phyloP scores from a whole-genome alignment of 2,113 vertebrate genomes.

The Ictalurus punctatus region DNA sequence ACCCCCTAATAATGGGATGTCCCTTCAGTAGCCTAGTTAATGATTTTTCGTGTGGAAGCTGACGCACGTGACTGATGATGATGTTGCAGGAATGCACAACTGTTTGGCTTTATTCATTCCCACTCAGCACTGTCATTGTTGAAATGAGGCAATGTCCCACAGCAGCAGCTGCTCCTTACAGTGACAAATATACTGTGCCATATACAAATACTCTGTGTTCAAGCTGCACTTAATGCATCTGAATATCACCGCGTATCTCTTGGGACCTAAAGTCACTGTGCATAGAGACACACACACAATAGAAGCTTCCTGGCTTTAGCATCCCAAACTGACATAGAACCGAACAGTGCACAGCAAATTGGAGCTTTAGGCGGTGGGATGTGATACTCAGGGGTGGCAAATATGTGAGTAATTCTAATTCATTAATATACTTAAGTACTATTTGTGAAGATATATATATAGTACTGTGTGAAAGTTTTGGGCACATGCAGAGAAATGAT shows the following conservation, averaged over 20 bases:
- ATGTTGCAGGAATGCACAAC: conserved; percentile 1
- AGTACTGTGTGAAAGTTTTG: too few relatives aligned
- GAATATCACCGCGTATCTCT: background rate
- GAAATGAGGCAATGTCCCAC: conserved; percentile 34
- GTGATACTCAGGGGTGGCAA: background rate
- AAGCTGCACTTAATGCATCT: background rate
- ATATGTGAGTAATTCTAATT: background rate
- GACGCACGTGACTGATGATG: conserved; percentile 30
- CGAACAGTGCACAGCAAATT: background rate
- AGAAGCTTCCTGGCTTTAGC: background rate
- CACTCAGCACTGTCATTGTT: conserved; percentile 35
- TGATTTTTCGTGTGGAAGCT: conserved; percentile 21
- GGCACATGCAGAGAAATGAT: too few relatives aligned
- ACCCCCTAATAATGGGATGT: background rate
- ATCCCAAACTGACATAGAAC: background rate
- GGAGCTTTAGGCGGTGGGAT: background rate
- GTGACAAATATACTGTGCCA: conserved; percentile 39
- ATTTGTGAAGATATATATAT: background rate
- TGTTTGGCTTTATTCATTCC: conserved; percentile 23
- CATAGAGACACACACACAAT: background rate
- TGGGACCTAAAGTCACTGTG: background rate
- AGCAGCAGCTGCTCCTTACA: conserved; percentile 24
- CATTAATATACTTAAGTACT: background rate
- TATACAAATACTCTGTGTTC: conserved; percentile 25
- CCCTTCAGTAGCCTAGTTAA: conserved; percentile 26